phyloP scores from a whole-genome alignment of 1,140 invertebrate species.

The Drosophila mauritiana region DNA sequence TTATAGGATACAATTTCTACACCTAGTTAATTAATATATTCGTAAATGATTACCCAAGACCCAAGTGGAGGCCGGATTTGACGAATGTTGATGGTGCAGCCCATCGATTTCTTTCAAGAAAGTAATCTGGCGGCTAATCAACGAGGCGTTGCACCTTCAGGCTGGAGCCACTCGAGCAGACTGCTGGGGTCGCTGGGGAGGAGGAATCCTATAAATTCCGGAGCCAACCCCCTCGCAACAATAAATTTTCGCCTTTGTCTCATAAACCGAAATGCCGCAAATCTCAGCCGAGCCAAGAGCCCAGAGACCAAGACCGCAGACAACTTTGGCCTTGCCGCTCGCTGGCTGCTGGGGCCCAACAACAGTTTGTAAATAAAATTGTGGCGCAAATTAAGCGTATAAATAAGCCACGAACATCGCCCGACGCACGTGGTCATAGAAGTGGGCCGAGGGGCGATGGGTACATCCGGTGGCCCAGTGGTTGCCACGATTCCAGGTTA shows the following conservation, averaged over 20 bases:
- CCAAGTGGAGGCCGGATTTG: conserved; percentile 23
- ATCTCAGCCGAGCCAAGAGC: conserved; percentile 52
- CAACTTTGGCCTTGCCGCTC: conserved; percentile 50
- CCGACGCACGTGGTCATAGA: conserved; percentile 23
- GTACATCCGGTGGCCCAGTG: conserved; percentile 52
- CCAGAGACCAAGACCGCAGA: conserved; percentile 32
- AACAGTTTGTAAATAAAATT: conserved; percentile 83
- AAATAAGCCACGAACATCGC: conserved; percentile 72
- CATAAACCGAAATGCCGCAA: conserved; percentile 79
- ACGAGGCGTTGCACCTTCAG: conserved; percentile 61
- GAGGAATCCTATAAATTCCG: conserved; percentile 57
- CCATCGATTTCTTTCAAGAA: neutral
- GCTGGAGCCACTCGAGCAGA: conserved; percentile 28
- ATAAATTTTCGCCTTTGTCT: conserved; percentile 76
- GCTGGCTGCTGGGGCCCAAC: conserved; percentile 36
- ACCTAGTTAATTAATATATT: too few relatives aligned
- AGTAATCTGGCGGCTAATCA: conserved; percentile 48
- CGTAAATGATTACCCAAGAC: too few relatives aligned
- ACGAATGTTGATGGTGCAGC: conserved; percentile 54
- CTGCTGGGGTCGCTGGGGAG: conserved; percentile 30
- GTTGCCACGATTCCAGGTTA: conserved; percentile 19
- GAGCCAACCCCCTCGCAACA: conserved; percentile 29
- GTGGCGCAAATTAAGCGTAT: conserved; percentile 81
- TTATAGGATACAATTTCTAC: too few relatives aligned
- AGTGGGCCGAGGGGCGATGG: neutral